Base-by-base conservation (phyloP, 2,888 invertebrate genomes). In the Oscheius sp. region DNA sequence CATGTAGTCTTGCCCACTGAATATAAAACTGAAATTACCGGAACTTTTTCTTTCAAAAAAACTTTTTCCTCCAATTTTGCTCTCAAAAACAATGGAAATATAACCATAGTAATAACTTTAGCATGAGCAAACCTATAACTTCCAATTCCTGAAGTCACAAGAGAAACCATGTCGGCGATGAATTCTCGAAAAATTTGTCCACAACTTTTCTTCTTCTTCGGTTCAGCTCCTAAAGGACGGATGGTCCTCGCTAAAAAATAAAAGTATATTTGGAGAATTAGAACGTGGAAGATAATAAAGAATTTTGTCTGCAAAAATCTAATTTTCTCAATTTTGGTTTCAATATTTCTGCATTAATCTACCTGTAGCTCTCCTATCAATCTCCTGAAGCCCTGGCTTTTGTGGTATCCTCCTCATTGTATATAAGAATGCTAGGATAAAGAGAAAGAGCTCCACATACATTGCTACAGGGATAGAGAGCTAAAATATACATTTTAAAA, bases 381-480 rank as follows among this genome's bases (percentile, higher is more conserved):
- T 51, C 36, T 68, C 68, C 17, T 68, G 38, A 3, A 68, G 38
- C 24, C 68, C 68, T 0, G 68, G 63, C 26, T 54, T 63, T 61
- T 80, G 80, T 14, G 80, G 80, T 9, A 80, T 80, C 38, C 69
- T 45, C 66, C 69, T 70, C 9, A 80, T 22, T 1, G 75, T 70
- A 61, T 74, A 80, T 44, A 73, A 22, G 22, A 78, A 68, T 2
- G 79, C 80, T n/a, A 78, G n/a, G 20, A 72, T 41, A 47, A 74
- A 73, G 41, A 80, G 62, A 33, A 63, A 36, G n/a, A 80, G 22
- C 44, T 80, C 80, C 22, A 80, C 67, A 50, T 80, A 77, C 32
- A 72, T 72, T 3, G 70, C 72, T 4, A 77, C 67, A 17, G 74
- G 70, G 3, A 71, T 66, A 9, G 71, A 66, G 26, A 80, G 66